Evolutionary conservation across 2,797 vertebrate species (phyloP).

Genomic region (Pseudopleuronectes americanus): DNA sequence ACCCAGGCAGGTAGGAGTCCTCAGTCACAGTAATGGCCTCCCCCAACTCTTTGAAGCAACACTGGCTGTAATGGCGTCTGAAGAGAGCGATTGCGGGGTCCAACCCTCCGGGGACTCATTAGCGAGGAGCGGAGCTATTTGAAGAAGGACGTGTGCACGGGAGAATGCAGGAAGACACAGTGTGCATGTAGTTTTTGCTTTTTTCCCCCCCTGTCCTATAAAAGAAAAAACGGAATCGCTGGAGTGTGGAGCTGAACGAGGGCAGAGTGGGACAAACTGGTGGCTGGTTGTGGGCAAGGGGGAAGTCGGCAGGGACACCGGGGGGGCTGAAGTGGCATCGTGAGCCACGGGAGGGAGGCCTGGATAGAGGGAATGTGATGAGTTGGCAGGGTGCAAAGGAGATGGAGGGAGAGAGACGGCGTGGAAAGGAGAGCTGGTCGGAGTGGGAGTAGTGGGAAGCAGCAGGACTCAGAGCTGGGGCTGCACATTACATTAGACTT

Average conservation of each 20-base stretch:
- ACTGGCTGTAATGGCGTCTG: conserved; percentile 70
- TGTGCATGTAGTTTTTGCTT: background rate
- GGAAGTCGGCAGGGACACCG: conserved; percentile 37
- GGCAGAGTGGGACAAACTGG: conserved; percentile 43
- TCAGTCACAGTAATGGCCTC: conserved; percentile 64
- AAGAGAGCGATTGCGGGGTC: conserved; percentile 68
- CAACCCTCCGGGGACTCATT: conserved; percentile 79
- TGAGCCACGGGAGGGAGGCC: conserved; percentile 47
- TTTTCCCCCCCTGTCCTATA: conserved; percentile 12
- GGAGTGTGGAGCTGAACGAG: conserved; percentile 29
- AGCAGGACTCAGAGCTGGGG: conserved; percentile 55
- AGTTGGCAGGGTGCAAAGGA: conserved; percentile 51
- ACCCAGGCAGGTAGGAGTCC: conserved; percentile 69
- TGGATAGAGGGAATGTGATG: conserved; percentile 48
- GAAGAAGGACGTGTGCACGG: conserved; percentile 54
- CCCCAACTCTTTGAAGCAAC: conserved; percentile 73
- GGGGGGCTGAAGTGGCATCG: conserved; percentile 54
- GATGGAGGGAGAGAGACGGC: conserved; percentile 1
- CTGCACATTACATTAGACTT: conserved; percentile 49
- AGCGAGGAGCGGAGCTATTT: conserved; percentile 66
- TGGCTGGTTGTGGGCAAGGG: conserved; percentile 48
- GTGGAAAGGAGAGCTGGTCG: background rate
- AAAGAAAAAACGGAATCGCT: conserved; percentile 31
- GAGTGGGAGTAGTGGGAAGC: conserved; percentile 23
- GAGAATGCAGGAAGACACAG: conserved; percentile 28